Evolutionary conservation across 2,888 invertebrate species (phyloP), one percentile per base, ranked within the genome.

Genomic region (Tetragonula carbonaria): DNA sequence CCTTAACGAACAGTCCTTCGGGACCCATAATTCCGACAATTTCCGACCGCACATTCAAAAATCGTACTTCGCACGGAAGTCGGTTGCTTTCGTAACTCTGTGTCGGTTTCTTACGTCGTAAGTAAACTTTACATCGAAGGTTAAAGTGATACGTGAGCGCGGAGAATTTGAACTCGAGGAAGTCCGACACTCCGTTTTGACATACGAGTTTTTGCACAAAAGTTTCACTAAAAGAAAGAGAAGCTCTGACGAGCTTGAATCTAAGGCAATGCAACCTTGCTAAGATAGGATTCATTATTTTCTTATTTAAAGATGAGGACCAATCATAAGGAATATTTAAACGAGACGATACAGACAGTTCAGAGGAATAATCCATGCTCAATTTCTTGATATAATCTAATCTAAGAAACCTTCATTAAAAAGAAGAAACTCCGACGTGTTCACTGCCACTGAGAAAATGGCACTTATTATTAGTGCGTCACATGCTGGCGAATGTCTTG

Each of bases 1-100:
- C 73, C 76, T 70, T 82, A 87, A 88, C 87, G 77, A 82, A 88
- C 77, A 74, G 78, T 82, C 84, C 80, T 68, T 66, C 57, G 77
- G 65, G 80, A 72, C 70, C 70, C 82, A 73, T 82, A 85, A 79
- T 86, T 88, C 85, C 78, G 80, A 74, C 79, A 79, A 79, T 84
- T 86, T 81, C 73, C 62, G 67, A 21, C 53, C 33, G 51, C 63
- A 57, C 53, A 28, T 45, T 74, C 59, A 79, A 79, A 78, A 79
- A 74, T 78, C 53, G 8, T 65, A 63, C 50, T n/a, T 71, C 21
- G 38, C 33, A 16, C 38, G 51, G 57, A 51, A 59, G 50, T 33
- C n/a, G 28, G 33, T 18, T 6, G 18, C 8, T 50, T 57, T 57
- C 18, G 23, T 14, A 75, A 57, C 28, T 57, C 18, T 38, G 14